These are phyloP conservation scores for Drosophila tani DNA, from an alignment of 1,140 invertebrate species.

Conservation along the genomic window DNA sequence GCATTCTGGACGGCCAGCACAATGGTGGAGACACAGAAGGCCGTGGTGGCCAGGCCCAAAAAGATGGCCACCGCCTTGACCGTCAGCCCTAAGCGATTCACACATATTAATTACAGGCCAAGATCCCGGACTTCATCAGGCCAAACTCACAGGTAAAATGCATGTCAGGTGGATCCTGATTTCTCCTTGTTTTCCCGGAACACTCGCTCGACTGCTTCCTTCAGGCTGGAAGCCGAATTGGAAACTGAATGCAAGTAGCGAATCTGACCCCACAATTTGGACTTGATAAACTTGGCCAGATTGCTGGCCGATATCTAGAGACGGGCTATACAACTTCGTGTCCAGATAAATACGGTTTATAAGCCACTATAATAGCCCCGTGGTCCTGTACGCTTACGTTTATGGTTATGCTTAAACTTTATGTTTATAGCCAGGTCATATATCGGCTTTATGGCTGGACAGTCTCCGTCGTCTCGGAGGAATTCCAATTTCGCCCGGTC, in stretches of 20 bases:
- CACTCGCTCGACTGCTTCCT: slow-evolving; percentile 50
- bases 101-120: not conserved
- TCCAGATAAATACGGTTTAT: slow-evolving; percentile 45
- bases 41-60: slow-evolving; percentile 70
- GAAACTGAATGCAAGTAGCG: slow-evolving; percentile 52
- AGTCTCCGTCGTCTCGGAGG: slow-evolving; percentile 3
- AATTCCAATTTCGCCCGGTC: slow-evolving; percentile 20
- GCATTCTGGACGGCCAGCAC: slow-evolving; percentile 82
- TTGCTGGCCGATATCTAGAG: slow-evolving; percentile 49
- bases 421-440: slow-evolving; percentile 34
- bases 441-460: slow-evolving; percentile 51
- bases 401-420: slow-evolving; percentile 11
- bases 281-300: slow-evolving; percentile 56
- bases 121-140: too few species aligned
- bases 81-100: slow-evolving; percentile 61
- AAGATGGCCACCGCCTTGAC: slow-evolving; percentile 74
- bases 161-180: slow-evolving; percentile 36
- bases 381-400: slow-evolving; percentile 18
- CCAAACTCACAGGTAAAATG: slow-evolving; percentile 66
- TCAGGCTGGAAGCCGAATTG: slow-evolving; percentile 34
- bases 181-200: slow-evolving; percentile 34
- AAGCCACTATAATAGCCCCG: slow-evolving; percentile 7
- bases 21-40: slow-evolving; percentile 85
- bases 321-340: slow-evolving; percentile 23
- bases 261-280: slow-evolving; percentile 66